These are phyloP conservation scores for Pseudocheirus occidentalis DNA, from an alignment of 2,797 vertebrate species.

Conservation along the genomic window DNA sequence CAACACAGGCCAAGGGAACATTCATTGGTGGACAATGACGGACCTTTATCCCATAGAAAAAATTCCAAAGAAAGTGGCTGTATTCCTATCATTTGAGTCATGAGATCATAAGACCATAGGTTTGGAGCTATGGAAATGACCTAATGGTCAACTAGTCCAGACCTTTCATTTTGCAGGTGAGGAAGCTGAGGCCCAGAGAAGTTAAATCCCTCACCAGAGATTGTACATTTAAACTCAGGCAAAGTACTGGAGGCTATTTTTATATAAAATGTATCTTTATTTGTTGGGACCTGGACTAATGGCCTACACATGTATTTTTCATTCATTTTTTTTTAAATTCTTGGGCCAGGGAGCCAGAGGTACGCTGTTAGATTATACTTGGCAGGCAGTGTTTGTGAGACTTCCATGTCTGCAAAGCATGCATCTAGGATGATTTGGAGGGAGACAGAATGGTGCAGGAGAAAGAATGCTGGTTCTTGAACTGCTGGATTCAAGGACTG, in stretches of 20 bases:
- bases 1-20: neutral
- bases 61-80: neutral
- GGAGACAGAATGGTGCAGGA: neutral
- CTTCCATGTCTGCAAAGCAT: neutral
- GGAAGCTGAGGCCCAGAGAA: neutral
- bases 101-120: neutral
- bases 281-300: neutral
- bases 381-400: neutral
- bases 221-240: neutral
- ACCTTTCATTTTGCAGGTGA: neutral
- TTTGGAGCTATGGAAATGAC: neutral
- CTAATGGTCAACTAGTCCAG: neutral
- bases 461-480: neutral
- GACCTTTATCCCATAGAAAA: neutral
- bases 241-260: neutral
- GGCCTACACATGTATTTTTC: neutral
- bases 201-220: neutral
- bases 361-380: constrained; percentile 25
- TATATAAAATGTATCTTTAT: neutral
- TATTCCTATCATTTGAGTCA: neutral
- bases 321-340: constrained; percentile 22
- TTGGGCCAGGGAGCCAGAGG: constrained; percentile 10
- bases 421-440: neutral
- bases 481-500: neutral
- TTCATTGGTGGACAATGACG: neutral